Evolutionary conservation across 2,888 invertebrate genomes (phyloP).

Genomic region (Acanthosepion pharaonis): DNA sequence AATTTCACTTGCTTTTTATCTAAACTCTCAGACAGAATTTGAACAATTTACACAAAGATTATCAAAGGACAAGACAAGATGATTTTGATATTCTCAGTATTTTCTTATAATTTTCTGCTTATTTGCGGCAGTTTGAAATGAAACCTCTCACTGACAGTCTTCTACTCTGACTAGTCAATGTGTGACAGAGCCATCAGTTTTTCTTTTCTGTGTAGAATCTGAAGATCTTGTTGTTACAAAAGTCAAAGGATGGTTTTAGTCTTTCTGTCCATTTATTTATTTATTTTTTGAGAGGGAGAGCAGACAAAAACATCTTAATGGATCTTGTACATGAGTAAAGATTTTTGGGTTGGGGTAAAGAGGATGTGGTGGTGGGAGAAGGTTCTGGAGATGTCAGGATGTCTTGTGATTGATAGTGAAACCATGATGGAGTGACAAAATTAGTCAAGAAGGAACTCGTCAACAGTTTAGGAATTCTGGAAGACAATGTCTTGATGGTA

Average conservation of each 20-base stretch:
- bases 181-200: no score
- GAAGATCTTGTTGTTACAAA: background rate
- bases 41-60: no score
- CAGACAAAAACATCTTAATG: background rate
- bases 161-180: no score
- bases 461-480: background rate
- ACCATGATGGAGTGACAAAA: background rate
- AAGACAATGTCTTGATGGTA: background rate
- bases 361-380: background rate
- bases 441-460: background rate
- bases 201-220: background rate
- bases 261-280: background rate
- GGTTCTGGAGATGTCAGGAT: background rate
- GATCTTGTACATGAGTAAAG: background rate
- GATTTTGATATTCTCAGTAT: no score
- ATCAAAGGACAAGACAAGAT: no score
- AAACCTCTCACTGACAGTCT: no score
- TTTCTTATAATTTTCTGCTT: no score
- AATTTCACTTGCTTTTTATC: no score
- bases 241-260: background rate
- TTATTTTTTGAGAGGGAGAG: background rate
- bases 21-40: no score
- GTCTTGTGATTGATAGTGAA: background rate
- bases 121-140: no score
- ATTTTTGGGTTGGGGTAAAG: background rate